Percentiles rank a stretch among this genome's conserved stretches.
Conservation (phyloP, 2,888 invertebrate genomes). For the Cheilosia scutellata region DNA sequence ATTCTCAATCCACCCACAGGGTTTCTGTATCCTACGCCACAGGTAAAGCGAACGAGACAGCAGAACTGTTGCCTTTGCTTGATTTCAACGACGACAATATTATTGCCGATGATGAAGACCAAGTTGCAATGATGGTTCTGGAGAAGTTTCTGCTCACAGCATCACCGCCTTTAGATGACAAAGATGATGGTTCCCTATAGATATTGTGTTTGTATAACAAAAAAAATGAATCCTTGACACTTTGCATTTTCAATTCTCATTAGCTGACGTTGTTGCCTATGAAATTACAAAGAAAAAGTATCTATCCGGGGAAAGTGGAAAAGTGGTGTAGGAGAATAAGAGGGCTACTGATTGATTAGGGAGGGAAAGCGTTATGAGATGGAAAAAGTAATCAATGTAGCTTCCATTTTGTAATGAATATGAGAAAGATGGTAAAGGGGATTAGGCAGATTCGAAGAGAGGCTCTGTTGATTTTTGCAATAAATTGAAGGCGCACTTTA, state of each 20-base stretch:
- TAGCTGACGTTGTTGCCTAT: conserved; percentile 29
- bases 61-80: conserved; percentile 1
- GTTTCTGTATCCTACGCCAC: conserved; percentile 5
- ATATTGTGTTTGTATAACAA: conserved; percentile 11
- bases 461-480: conserved; percentile 2
- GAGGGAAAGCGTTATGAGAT: conserved; percentile 12
- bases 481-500: not conserved
- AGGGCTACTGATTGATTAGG: conserved; percentile 26
- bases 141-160: conserved; percentile 14
- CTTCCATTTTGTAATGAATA: not conserved
- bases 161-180: conserved; percentile 6
- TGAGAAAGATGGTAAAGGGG: not conserved
- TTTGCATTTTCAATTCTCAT: conserved; percentile 41
- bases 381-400: conserved; percentile 31
- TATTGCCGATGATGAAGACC: conserved; percentile 11
- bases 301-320: not conserved
- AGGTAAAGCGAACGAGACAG: conserved; percentile 7
- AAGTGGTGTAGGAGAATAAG: not conserved
- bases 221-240: conserved; percentile 21
- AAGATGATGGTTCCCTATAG: conserved; percentile 21
- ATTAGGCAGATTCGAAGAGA: not conserved
- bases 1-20: conserved; percentile 24
- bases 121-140: conserved; percentile 21
- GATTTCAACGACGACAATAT: conserved; percentile 16
- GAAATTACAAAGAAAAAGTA: conserved; percentile 12